These are phyloP conservation scores for Blastomussa wellsi DNA, from an alignment of 92 coral and sea anemone genomes.

Conservation along the genomic window DNA sequence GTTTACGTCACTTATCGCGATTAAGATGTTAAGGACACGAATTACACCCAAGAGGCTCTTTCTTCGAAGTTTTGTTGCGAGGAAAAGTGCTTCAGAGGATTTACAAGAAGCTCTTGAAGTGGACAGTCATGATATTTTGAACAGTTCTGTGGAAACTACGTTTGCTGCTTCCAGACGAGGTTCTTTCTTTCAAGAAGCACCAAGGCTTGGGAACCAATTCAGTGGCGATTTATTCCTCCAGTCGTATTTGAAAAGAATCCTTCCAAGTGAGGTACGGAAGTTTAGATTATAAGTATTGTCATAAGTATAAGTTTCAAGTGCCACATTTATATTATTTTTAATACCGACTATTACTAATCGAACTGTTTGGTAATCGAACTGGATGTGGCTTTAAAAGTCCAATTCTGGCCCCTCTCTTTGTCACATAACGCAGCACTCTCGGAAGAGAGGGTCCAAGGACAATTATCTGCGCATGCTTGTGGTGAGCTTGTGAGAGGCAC, in stretches of 20 bases:
- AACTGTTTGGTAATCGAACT: too few relatives aligned
- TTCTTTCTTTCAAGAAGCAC: slow-evolving; percentile 80
- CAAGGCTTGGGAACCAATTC: slow-evolving; percentile 77
- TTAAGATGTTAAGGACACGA: background rate
- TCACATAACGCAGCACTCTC: too few relatives aligned
- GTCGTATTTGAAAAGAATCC: slow-evolving; percentile 65
- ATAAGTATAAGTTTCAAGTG: too few relatives aligned
- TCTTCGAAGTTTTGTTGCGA: background rate
- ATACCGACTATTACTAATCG: too few relatives aligned
- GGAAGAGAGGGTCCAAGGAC: too few relatives aligned
- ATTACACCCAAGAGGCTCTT: background rate
- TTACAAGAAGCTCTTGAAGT: background rate
- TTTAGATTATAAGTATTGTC: too few relatives aligned
- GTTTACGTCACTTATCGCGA: background rate
- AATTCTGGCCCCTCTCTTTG: too few relatives aligned
- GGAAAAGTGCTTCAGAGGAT: background rate
- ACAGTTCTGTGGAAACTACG: background rate
- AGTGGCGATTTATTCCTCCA: slow-evolving; percentile 65
- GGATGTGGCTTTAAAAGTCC: too few relatives aligned
- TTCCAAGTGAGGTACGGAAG: slow-evolving; percentile 70
- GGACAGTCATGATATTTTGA: background rate
- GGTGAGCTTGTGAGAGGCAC: too few relatives aligned
- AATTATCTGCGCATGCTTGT: too few relatives aligned
- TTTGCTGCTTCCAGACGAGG: slow-evolving; percentile 74
- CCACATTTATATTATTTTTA: too few relatives aligned